phyloP scores from a whole-genome alignment of 1,140 invertebrate genomes.

The Apolygus lucorum region DNA sequence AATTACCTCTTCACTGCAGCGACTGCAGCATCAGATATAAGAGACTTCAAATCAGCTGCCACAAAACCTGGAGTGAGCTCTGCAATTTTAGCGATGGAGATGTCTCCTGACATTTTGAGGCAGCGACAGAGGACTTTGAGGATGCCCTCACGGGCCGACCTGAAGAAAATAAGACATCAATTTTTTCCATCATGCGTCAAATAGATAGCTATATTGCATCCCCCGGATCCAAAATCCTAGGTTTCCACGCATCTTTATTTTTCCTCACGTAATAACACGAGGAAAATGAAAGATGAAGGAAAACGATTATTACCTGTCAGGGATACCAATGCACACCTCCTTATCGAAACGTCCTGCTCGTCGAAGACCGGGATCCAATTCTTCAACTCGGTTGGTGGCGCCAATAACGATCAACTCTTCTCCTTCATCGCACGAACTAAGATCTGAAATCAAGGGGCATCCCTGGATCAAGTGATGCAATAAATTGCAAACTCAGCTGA shows the following conservation, averaged over 20 bases:
- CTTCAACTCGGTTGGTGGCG: constrained; percentile 88
- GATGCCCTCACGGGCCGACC: constrained; percentile 63
- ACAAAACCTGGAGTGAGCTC: constrained; percentile 91
- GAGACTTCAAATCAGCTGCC: constrained; percentile 82
- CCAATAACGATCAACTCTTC: constrained; percentile 79
- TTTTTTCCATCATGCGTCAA: too few relatives aligned
- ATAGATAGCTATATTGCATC: too few relatives aligned
- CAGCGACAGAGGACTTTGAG: constrained; percentile 58
- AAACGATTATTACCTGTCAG: too few relatives aligned
- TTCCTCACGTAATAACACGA: too few relatives aligned
- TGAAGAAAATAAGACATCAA: too few relatives aligned
- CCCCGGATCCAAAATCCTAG: too few relatives aligned
- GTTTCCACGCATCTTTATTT: too few relatives aligned
- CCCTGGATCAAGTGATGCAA: too few relatives aligned
- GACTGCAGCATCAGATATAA: constrained; percentile 78
- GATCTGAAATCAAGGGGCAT: too few relatives aligned
- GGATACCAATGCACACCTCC: constrained; percentile 90
- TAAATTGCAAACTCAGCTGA: too few relatives aligned
- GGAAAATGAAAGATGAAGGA: too few relatives aligned
- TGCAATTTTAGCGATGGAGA: constrained; percentile 65
- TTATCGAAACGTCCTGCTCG: constrained; percentile 85
- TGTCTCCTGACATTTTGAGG: constrained; percentile 55
- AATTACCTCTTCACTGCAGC: constrained; percentile 64
- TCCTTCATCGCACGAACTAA: constrained; percentile 49
- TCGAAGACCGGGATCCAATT: constrained; percentile 84